These are phyloP conservation scores for Rhinoderma darwinii DNA, from an alignment of 2,113 vertebrate species.

Conservation along the genomic window DNA sequence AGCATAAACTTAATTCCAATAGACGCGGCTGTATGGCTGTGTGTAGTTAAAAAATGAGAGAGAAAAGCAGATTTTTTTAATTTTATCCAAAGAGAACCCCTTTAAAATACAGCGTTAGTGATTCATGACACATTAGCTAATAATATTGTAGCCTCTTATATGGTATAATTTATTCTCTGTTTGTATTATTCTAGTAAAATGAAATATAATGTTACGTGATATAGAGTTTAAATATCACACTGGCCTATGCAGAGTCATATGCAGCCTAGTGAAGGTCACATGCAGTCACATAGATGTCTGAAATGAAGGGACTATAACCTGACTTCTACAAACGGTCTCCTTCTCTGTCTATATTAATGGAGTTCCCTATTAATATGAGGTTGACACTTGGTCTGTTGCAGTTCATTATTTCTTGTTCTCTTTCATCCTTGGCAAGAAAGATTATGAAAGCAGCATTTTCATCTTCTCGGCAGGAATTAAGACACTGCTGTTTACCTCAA, in stretches of 20 bases:
- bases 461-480: constrained; percentile 55
- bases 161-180: neutral
- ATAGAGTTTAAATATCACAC: neutral
- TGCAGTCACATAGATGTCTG: constrained; percentile 4
- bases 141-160: neutral
- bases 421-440: constrained; percentile 53
- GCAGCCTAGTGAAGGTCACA: constrained; percentile 20
- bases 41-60: too few relatives aligned
- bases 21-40: too few relatives aligned
- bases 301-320: constrained; percentile 25
- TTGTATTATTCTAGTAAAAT: neutral
- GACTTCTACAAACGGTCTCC: constrained; percentile 25
- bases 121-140: neutral
- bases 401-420: constrained; percentile 54
- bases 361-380: constrained; percentile 56
- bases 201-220: neutral
- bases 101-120: neutral
- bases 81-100: too few relatives aligned
- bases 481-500: constrained; percentile 55
- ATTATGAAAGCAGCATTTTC: constrained; percentile 42
- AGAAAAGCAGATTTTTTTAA: too few relatives aligned
- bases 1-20: too few relatives aligned
- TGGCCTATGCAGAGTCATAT: neutral
- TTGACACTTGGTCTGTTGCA: constrained; percentile 57
- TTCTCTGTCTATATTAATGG: constrained; percentile 50